These are phyloP conservation scores for Mantis religiosa DNA, from an alignment of 2,888 invertebrate species.

Conservation along the genomic window DNA sequence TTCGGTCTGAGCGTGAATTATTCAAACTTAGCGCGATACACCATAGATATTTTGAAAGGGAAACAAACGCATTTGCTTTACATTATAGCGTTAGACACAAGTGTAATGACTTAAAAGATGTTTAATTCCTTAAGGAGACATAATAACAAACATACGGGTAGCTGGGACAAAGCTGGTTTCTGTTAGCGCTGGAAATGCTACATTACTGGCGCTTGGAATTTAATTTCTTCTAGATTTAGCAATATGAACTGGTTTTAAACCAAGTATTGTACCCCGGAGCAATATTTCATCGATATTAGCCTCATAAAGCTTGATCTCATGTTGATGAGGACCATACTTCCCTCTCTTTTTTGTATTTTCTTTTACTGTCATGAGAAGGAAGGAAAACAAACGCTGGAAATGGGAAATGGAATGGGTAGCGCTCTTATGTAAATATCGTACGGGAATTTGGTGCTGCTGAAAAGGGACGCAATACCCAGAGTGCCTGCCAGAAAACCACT, in stretches of 20 bases:
- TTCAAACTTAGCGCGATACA: too few species aligned
- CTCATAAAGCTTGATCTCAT: neutral
- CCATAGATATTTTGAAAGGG: too few species aligned
- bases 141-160: too few species aligned
- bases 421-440: neutral
- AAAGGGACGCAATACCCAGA: neutral
- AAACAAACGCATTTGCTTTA: too few species aligned
- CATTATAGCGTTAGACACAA: too few species aligned
- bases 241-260: neutral
- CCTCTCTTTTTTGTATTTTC: neutral
- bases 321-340: neutral
- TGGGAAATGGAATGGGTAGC: neutral
- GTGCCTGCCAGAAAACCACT: neutral
- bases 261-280: neutral
- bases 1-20: too few species aligned
- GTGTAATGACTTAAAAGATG: too few species aligned
- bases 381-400: neutral
- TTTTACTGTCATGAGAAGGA: neutral
- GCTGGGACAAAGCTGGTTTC: neutral
- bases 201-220: neutral
- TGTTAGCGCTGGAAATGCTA: neutral
- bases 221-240: neutral
- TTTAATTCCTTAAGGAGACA: too few species aligned
- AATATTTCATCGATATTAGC: neutral
- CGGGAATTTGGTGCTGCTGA: neutral